A percentile compares a stretch with the other conserved stretches of the same genome.
Evolutionary conservation across 2,797 vertebrate species (phyloP).

Genomic region (Chelon auratus): DNA sequence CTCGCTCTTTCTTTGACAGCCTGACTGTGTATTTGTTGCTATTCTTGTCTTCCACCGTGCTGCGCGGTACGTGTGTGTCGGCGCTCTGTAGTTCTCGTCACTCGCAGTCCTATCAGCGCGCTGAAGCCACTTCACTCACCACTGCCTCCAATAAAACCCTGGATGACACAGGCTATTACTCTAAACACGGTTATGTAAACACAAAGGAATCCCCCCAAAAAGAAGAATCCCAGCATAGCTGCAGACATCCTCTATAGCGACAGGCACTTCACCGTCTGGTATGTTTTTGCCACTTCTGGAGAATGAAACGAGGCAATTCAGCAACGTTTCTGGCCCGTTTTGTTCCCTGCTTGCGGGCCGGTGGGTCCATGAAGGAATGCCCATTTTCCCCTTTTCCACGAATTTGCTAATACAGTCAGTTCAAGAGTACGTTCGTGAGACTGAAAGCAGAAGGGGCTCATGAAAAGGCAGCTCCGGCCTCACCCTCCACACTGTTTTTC

Average conservation of each 20-base stretch:
- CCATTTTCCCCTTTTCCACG: slow-evolving; percentile 32
- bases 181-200: slow-evolving; percentile 48
- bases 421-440: slow-evolving; percentile 13
- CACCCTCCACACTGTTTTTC: background rate
- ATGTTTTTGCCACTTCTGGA: slow-evolving; percentile 34
- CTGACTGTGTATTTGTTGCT: slow-evolving; percentile 45
- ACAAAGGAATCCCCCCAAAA: slow-evolving; percentile 62
- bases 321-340: slow-evolving; percentile 39
- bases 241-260: slow-evolving; percentile 40
- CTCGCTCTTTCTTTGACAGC: slow-evolving; percentile 30
- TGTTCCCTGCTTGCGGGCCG: slow-evolving; percentile 39
- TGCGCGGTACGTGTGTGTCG: slow-evolving; percentile 17
- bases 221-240: slow-evolving; percentile 53
- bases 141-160: slow-evolving; percentile 40
- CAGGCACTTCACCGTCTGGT: slow-evolving; percentile 33
- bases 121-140: slow-evolving; percentile 42
- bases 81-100: slow-evolving; percentile 12
- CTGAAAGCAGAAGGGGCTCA: slow-evolving; percentile 1
- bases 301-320: slow-evolving; percentile 25
- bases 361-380: slow-evolving; percentile 58
- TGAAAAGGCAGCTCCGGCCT: slow-evolving; percentile 8
- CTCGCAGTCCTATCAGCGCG: slow-evolving; percentile 29
- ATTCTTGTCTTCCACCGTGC: slow-evolving; percentile 55
- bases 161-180: slow-evolving; percentile 49
- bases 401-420: slow-evolving; percentile 57